Evolutionary conservation across 1,140 invertebrate species (phyloP).

Genomic region (Cryptotermes secundus): DNA sequence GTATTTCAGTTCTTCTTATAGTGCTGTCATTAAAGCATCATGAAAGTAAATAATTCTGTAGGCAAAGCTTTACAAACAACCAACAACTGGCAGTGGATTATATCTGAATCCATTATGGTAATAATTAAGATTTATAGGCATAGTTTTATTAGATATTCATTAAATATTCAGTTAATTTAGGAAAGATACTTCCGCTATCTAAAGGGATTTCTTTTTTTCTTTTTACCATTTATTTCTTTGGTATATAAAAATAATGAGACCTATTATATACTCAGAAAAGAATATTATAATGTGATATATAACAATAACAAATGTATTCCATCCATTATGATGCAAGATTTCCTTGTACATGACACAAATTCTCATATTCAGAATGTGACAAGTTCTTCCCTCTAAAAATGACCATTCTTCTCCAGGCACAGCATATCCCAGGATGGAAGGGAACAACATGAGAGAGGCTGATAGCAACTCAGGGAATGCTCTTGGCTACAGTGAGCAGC

Average conservation of each 20-base stretch:
- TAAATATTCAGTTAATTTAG: not conserved
- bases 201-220: not conserved
- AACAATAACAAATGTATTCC: constrained; percentile 7
- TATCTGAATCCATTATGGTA: not conserved
- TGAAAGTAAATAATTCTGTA: not conserved
- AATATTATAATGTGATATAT: not conserved
- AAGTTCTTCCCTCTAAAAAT: no score
- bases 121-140: not conserved
- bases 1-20: not conserved
- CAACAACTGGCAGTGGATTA: not conserved
- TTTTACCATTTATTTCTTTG: not conserved
- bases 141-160: not conserved
- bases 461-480: no score
- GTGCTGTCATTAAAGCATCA: not conserved
- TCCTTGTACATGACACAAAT: not conserved
- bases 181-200: not conserved
- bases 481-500: no score
- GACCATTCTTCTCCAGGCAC: no score
- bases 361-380: not conserved
- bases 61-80: not conserved
- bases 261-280: not conserved
- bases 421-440: no score
- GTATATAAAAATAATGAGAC: constrained; percentile 8
- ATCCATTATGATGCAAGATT: not conserved
- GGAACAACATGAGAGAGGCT: no score